Base-by-base conservation (phyloP, 1,140 invertebrate species). In the Drosophila sulfurigaster region DNA sequence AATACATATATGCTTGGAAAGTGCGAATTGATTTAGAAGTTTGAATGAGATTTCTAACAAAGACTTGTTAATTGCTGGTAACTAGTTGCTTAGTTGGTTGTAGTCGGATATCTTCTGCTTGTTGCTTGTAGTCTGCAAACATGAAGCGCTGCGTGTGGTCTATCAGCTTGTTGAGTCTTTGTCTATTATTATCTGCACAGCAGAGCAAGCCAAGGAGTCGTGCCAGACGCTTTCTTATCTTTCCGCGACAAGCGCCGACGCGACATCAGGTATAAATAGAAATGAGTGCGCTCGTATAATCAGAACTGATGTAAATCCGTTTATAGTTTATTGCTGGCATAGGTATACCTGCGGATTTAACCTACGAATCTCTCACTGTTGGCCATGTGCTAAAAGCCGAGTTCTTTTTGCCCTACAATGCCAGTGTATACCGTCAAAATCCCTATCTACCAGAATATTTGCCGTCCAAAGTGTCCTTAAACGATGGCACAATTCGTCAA, bases 311-410 rank as follows among this genome's bases (percentile, higher is more conserved):
- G n/a, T 0, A 13, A 5, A 5, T 43, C 41, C 4, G 8, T 20
- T 58, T 15, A 1, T 15, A 91, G 89, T 88, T 91, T 11, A 88
- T 91, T 74, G 79, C 70, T 6, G 89, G 89, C 28, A 85, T 91
- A 28, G 89, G 89, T 7, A 88, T 91, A 51, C 89, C 89, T 4
- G 82, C 83, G 0, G 86, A 91, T 73, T 51, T 91, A 1, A 32
- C 54, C 7, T 85, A 77, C 66, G 89, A 91, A 73, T 91, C 89
- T 0, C 66, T 91, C 0, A 78, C 75, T 6, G 41, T 82, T 20
- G 89, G 89, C 1, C 78, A 91, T 58, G 81, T 90, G 0, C 58
- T 91, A 1, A 91, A 90, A 56, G 66, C 81, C 0, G 73, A 85
- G 48, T 91, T 80, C 38, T 83, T 68, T 56, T 46, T 91, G 32